Evolutionary conservation across 2,888 invertebrate genomes (phyloP).

Genomic region (Oeneis ivallda): DNA sequence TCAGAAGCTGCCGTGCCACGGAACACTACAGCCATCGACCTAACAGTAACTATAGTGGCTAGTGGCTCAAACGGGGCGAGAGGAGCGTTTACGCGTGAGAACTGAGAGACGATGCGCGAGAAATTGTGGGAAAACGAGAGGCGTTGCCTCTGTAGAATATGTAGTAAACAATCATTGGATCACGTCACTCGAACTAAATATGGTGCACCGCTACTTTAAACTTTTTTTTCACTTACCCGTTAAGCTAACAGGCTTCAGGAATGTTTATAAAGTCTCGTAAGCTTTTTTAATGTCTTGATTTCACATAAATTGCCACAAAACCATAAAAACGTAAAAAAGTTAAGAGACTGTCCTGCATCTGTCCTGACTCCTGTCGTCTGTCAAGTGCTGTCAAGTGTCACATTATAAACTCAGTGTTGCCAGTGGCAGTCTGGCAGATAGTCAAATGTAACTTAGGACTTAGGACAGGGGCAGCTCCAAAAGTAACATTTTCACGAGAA

Average conservation of each 20-base stretch:
- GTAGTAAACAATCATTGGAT: slow-evolving; percentile 71
- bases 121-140: slow-evolving; percentile 78
- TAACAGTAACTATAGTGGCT: slow-evolving; percentile 46
- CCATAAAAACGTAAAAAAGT: slow-evolving; percentile 43
- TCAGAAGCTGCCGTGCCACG: slow-evolving; percentile 48
- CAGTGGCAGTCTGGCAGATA: too few relatives aligned
- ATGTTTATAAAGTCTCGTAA: slow-evolving; percentile 19
- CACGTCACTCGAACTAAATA: slow-evolving; percentile 75
- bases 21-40: slow-evolving; percentile 44
- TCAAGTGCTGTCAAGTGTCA: slow-evolving; percentile 4
- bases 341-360: slow-evolving; percentile 41
- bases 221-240: slow-evolving; percentile 37
- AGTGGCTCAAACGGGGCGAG: slow-evolving; percentile 51
- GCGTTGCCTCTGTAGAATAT: slow-evolving; percentile 80
- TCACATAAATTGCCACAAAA: slow-evolving; percentile 56
- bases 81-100: slow-evolving; percentile 70
- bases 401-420: too few relatives aligned
- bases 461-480: too few relatives aligned
- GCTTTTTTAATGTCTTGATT: slow-evolving; percentile 46
- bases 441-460: too few relatives aligned
- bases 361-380: too few relatives aligned
- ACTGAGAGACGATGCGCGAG: slow-evolving; percentile 71
- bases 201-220: slow-evolving; percentile 41
- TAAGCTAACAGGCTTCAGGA: slow-evolving; percentile 21
- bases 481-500: too few relatives aligned